A percentile compares a stretch with the other conserved stretches of the same genome.
phyloP scores from a whole-genome alignment of 1,140 invertebrate species.

The Scaptomyza hsui region DNA sequence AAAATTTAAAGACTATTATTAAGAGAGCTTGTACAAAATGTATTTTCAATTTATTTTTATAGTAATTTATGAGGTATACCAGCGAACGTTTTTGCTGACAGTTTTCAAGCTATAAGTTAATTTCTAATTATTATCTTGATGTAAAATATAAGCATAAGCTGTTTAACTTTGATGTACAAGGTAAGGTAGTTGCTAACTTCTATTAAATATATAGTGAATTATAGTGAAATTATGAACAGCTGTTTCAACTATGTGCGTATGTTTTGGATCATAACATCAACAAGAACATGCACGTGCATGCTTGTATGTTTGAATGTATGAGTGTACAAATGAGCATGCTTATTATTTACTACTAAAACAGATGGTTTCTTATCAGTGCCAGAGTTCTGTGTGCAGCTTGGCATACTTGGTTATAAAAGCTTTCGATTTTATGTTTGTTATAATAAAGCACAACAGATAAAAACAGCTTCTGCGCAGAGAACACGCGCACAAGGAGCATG shows the following conservation, averaged over 20 bases:
- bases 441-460: slow-evolving; percentile 19
- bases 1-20: too few species aligned
- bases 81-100: too few species aligned
- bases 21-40: too few species aligned
- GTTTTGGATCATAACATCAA: background rate
- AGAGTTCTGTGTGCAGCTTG: background rate
- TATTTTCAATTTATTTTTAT: too few species aligned
- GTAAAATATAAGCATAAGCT: too few species aligned
- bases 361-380: slow-evolving; percentile 38
- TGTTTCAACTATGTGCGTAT: background rate
- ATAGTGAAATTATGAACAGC: background rate
- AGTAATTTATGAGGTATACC: too few species aligned
- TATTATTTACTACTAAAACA: slow-evolving; percentile 30
- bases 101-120: too few species aligned
- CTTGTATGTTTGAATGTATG: slow-evolving; percentile 3
- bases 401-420: slow-evolving; percentile 17
- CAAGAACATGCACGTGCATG: background rate
- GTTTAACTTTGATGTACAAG: too few species aligned
- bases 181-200: too few species aligned
- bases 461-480: slow-evolving; percentile 44
- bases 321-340: slow-evolving; percentile 11
- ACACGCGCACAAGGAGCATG: slow-evolving; percentile 19
- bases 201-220: too few species aligned
- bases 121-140: too few species aligned
- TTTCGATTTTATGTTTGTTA: slow-evolving; percentile 33